These are phyloP conservation scores for Melanotaenia duboulayi DNA, from an alignment of 2,113 vertebrate species.

Conservation along the genomic window DNA sequence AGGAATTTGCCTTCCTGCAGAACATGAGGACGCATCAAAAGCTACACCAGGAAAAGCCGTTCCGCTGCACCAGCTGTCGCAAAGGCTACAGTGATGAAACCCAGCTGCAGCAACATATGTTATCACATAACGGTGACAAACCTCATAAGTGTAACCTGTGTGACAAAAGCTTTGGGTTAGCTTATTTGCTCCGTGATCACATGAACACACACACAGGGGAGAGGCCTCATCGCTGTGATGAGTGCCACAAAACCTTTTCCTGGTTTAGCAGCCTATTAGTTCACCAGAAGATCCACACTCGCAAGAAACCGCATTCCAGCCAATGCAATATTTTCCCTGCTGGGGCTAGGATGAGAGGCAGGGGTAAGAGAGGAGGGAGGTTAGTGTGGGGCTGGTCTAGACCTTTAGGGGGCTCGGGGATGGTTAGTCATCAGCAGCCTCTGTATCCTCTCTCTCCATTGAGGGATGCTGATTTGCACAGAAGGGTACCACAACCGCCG, in stretches of 20 bases:
- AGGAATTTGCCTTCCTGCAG: constrained; percentile 84
- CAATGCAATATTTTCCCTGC: constrained; percentile 50
- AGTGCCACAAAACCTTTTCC: constrained; percentile 83
- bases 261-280: constrained; percentile 85
- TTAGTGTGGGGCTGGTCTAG: constrained; percentile 54
- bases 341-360: constrained; percentile 59
- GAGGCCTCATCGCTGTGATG: constrained; percentile 82
- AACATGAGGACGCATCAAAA: constrained; percentile 85
- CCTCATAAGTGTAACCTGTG: constrained; percentile 83
- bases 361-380: constrained; percentile 66
- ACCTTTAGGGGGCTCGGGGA: constrained; percentile 45
- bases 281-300: constrained; percentile 83
- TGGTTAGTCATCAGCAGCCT: constrained; percentile 30
- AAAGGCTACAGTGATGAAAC: constrained; percentile 84
- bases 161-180: constrained; percentile 82
- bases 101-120: constrained; percentile 82
- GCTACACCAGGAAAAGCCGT: constrained; percentile 84
- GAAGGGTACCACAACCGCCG: constrained; percentile 29
- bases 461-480: constrained; percentile 60
- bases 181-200: constrained; percentile 84
- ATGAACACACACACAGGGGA: constrained; percentile 85
- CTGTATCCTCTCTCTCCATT: constrained; percentile 39
- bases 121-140: constrained; percentile 83
- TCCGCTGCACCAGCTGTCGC: constrained; percentile 83
- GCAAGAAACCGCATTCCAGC: constrained; percentile 72